phyloP scores from a whole-genome alignment of 2,888 invertebrate genomes.

The Acrobasis suavella region DNA sequence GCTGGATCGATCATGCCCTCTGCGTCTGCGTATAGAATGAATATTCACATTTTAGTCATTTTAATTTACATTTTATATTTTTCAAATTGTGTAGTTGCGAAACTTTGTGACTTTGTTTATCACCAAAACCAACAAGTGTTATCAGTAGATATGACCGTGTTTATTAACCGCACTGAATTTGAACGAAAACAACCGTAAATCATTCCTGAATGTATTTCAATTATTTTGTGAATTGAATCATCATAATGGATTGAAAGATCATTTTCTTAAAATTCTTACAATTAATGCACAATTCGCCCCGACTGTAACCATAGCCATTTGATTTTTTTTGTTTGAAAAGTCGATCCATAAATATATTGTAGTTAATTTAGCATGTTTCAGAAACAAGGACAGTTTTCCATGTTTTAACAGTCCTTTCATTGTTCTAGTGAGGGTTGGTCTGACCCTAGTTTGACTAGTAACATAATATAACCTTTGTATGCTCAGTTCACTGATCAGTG shows the following conservation, averaged over 20 bases:
- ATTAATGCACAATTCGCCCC: too few species aligned
- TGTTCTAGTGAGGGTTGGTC: not conserved
- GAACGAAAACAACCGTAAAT: constrained; percentile 10
- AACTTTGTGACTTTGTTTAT: constrained; percentile 16
- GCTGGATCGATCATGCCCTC: constrained; percentile 71
- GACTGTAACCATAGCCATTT: too few species aligned
- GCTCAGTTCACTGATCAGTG: constrained; percentile 15
- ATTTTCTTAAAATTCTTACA: too few species aligned
- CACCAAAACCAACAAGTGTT: constrained; percentile 8
- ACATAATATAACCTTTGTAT: constrained; percentile 14
- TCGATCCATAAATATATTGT: too few species aligned
- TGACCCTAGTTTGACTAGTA: constrained; percentile 14
- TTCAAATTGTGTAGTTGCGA: not conserved
- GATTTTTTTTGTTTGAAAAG: too few species aligned
- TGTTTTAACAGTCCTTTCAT: not conserved
- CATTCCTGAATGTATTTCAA: not conserved
- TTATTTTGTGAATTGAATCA: not conserved
- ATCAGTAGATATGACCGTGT: constrained; percentile 14
- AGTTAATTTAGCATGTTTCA: not conserved
- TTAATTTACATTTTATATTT: not conserved
- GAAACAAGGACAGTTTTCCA: not conserved
- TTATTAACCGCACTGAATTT: constrained; percentile 1
- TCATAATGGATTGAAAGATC: not conserved
- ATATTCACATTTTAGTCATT: constrained; percentile 5
- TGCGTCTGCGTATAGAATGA: constrained; percentile 51